Evolutionary conservation across 2,888 invertebrate genomes (phyloP).

Genomic region (Lasioglossum leucozonium): DNA sequence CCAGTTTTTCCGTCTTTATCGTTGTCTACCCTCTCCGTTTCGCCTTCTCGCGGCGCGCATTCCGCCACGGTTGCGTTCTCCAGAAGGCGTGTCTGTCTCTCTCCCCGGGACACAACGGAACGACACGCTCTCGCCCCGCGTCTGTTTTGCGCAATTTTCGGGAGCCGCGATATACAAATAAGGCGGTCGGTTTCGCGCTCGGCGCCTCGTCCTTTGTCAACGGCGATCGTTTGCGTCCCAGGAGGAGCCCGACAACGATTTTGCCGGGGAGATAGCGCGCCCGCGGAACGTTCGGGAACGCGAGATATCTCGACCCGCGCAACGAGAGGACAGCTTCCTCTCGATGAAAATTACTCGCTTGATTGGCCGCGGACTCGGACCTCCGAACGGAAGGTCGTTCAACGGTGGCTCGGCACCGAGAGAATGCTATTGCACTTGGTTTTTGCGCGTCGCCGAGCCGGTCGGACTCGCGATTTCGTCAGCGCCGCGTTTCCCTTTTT

Average conservation of each 20-base stretch:
- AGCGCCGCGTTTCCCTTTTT: constrained; percentile 36
- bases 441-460: constrained; percentile 1
- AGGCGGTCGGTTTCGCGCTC: not conserved
- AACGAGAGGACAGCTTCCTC: constrained; percentile 45
- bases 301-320: not conserved
- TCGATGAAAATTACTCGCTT: constrained; percentile 55
- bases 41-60: constrained; percentile 40
- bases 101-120: constrained; percentile 25
- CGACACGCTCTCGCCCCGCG: constrained; percentile 15
- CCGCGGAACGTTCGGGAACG: constrained; percentile 8
- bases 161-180: constrained; percentile 13
- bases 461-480: constrained; percentile 39
- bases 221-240: not conserved
- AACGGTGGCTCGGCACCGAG: constrained; percentile 19
- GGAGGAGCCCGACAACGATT: not conserved
- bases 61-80: constrained; percentile 60
- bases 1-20: constrained; percentile 45
- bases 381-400: constrained; percentile 57
- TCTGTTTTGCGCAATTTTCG: constrained; percentile 24
- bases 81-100: constrained; percentile 57
- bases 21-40: constrained; percentile 37
- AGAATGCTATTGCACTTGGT: constrained; percentile 28
- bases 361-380: constrained; percentile 48
- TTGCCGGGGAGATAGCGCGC: not conserved
- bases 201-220: not conserved